These are phyloP conservation scores for Masticophis lateralis DNA, from an alignment of 2,797 vertebrate genomes.

Conservation along the genomic window DNA sequence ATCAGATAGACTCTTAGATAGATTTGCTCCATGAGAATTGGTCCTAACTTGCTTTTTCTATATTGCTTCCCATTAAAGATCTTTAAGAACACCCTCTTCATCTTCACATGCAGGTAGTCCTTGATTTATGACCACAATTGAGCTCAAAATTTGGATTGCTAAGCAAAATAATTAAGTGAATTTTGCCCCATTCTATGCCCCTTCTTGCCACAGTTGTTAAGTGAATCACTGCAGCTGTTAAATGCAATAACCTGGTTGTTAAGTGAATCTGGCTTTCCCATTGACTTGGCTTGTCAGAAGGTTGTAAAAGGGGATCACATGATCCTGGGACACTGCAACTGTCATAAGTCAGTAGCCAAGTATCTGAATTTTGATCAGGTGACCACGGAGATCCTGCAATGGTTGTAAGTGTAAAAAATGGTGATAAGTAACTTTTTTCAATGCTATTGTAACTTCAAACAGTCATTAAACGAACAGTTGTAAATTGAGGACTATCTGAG, in stretches of 20 bases:
- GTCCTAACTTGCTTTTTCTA: neutral
- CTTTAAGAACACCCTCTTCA: neutral
- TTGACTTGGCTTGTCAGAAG: neutral
- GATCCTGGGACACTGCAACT: neutral
- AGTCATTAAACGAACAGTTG: neutral
- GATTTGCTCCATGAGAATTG: neutral
- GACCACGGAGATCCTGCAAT: neutral
- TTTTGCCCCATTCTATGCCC: neutral
- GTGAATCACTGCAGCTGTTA: neutral
- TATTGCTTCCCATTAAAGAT: neutral
- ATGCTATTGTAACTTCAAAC: neutral
- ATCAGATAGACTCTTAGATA: neutral
- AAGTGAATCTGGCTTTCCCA: neutral
- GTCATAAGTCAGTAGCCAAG: neutral
- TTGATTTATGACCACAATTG: neutral
- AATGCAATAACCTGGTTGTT: neutral
- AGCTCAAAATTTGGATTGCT: neutral
- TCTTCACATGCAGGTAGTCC: neutral
- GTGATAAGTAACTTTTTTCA: neutral
- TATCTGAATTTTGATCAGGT: neutral
- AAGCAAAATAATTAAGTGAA: neutral
- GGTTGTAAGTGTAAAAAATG: rapidly evolving
- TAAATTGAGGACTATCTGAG: neutral
- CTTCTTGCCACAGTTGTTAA: neutral
- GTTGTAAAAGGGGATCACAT: neutral